Conservation (phyloP, 2,113 vertebrate species). For the Hucho hucho region DNA sequence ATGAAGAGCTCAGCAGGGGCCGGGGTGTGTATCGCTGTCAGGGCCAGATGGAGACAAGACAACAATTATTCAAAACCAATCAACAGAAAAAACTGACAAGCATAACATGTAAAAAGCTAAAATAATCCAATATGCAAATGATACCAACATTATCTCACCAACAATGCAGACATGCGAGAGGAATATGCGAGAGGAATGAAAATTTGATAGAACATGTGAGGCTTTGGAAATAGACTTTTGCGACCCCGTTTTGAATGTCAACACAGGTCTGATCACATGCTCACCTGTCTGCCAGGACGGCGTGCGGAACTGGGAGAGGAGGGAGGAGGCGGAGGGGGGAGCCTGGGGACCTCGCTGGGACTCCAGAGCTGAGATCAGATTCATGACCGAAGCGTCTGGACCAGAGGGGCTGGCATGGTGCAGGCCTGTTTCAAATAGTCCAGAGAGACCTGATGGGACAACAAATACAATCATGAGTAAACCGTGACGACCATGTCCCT, state of each 20-base stretch:
- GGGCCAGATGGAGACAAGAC: neutral
- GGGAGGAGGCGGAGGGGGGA: constrained; percentile 89
- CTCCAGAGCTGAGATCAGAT: constrained; percentile 93
- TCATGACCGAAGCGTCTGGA: constrained; percentile 92
- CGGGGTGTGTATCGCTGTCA: constrained; percentile 91
- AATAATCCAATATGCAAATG: too few relatives aligned
- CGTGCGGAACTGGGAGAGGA: constrained; percentile 92
- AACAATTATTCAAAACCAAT: neutral
- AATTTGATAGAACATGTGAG: constrained; percentile 15
- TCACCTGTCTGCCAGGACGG: constrained; percentile 95
- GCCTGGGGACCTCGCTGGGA: constrained; percentile 86
- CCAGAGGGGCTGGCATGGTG: constrained; percentile 87
- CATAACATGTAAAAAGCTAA: too few relatives aligned
- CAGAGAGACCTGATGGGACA: constrained; percentile 80
- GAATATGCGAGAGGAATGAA: constrained; percentile 30
- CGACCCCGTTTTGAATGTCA: constrained; percentile 50
- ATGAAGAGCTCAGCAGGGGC: constrained; percentile 94
- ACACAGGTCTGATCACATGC: constrained; percentile 33
- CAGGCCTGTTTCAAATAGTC: constrained; percentile 90
- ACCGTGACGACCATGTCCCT: too few relatives aligned
- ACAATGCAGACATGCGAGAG: neutral
- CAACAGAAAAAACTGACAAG: neutral
- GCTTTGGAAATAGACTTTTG: constrained; percentile 45
- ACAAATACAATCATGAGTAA: too few relatives aligned
- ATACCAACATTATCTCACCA: neutral